Percentiles rank a stretch among this genome's conserved stretches.
Evolutionary conservation across 2,113 vertebrate species (phyloP).

Genomic region (Bubo bubo): DNA sequence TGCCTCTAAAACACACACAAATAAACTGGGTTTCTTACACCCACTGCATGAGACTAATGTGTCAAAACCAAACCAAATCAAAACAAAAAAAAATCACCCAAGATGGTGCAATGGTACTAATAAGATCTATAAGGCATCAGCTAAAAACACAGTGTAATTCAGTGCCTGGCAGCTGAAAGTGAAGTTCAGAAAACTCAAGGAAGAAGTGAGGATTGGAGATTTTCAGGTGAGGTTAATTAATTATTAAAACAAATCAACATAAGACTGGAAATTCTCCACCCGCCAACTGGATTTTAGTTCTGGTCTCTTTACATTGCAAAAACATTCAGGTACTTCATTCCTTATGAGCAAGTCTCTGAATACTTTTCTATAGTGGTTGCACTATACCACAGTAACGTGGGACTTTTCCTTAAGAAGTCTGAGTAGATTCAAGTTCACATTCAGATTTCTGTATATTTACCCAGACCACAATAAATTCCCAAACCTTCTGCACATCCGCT

Average conservation of each 20-base stretch:
- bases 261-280: background rate
- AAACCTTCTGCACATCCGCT: background rate
- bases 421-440: background rate
- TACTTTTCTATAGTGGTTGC: background rate
- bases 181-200: background rate
- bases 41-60: background rate
- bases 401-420: background rate
- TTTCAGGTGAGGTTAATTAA: background rate
- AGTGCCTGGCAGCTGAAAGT: background rate
- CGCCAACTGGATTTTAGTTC: background rate
- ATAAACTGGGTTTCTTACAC: background rate
- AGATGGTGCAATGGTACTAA: fast-evolving
- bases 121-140: background rate
- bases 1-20: background rate
- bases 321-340: background rate
- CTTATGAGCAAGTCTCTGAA: background rate
- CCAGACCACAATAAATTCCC: background rate
- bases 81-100: background rate
- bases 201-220: background rate
- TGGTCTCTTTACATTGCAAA: background rate
- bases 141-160: background rate
- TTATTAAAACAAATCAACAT: background rate
- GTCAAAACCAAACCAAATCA: background rate
- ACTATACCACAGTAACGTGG: background rate
- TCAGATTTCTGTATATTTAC: background rate